Evolutionary conservation across 2,113 vertebrate genomes (phyloP).

Genomic region (Tonatia bakeri): DNA sequence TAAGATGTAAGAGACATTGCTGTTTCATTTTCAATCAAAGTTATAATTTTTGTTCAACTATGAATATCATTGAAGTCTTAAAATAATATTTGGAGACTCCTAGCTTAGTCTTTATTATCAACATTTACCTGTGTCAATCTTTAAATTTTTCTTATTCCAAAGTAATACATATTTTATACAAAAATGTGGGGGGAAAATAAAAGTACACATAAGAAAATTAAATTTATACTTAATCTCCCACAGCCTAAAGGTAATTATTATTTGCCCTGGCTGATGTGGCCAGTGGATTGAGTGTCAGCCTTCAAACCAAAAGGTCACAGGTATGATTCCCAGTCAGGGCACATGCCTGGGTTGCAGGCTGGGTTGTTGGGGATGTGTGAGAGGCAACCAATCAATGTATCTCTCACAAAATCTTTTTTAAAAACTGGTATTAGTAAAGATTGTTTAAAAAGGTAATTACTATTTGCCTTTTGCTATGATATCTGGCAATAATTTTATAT

Average conservation of each 20-base stretch:
- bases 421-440: too few species aligned
- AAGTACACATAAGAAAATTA: constrained; percentile 14
- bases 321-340: too few species aligned
- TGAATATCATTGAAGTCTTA: neutral
- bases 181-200: neutral
- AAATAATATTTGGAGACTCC: neutral
- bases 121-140: neutral
- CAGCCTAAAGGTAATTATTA: neutral
- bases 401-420: too few species aligned
- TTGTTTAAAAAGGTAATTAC: neutral
- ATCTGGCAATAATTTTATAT: neutral
- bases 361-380: too few species aligned
- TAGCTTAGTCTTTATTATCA: neutral
- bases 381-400: too few species aligned
- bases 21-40: constrained; percentile 4
- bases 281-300: too few species aligned
- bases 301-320: too few species aligned
- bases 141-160: neutral
- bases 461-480: neutral
- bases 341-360: too few species aligned
- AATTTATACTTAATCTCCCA: neutral
- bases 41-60: neutral
- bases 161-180: neutral
- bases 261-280: too few species aligned
- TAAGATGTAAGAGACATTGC: neutral